Evolutionary conservation across 2,888 invertebrate genomes (phyloP).

Genomic region (Drosophila helvetica): DNA sequence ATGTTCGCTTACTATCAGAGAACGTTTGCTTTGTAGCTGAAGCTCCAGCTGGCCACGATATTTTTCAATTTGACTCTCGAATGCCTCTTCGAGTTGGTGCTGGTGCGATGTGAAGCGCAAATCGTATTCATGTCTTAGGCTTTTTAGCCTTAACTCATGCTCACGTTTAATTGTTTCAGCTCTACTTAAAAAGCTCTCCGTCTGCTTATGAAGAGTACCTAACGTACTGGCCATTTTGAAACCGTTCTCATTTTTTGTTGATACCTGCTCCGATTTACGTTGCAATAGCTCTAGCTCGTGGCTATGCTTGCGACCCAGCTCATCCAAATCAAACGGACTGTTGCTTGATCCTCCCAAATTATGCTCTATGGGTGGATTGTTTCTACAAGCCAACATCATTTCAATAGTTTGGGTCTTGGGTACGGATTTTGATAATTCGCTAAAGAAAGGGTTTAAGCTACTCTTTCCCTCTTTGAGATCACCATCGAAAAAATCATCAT

Average conservation of each 20-base stretch:
- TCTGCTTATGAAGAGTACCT: constrained; percentile 73
- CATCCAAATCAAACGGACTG: constrained; percentile 85
- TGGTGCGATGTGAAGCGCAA: constrained; percentile 83
- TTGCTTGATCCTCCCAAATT: constrained; percentile 21
- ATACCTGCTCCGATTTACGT: constrained; percentile 83
- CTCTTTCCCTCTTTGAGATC: not conserved
- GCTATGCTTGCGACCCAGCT: constrained; percentile 76
- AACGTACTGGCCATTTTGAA: constrained; percentile 76
- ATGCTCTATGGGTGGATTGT: constrained; percentile 21
- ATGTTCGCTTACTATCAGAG: constrained; percentile 85
- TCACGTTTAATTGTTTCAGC: constrained; percentile 72
- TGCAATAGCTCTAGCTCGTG: constrained; percentile 84
- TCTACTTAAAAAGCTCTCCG: constrained; percentile 45
- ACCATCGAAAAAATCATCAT: not conserved
- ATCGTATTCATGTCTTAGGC: constrained; percentile 82
- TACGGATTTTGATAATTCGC: not conserved
- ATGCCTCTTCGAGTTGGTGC: constrained; percentile 84
- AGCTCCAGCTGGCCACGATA: constrained; percentile 80
- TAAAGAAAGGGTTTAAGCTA: not conserved
- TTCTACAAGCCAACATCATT: constrained; percentile 36
- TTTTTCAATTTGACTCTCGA: constrained; percentile 83
- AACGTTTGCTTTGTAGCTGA: constrained; percentile 85
- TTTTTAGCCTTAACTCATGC: constrained; percentile 83
- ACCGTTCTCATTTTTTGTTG: constrained; percentile 73
- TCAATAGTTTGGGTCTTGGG: not conserved